These are phyloP conservation scores for Glossosoma conforme DNA, from an alignment of 1,140 invertebrate genomes.

Conservation along the genomic window DNA sequence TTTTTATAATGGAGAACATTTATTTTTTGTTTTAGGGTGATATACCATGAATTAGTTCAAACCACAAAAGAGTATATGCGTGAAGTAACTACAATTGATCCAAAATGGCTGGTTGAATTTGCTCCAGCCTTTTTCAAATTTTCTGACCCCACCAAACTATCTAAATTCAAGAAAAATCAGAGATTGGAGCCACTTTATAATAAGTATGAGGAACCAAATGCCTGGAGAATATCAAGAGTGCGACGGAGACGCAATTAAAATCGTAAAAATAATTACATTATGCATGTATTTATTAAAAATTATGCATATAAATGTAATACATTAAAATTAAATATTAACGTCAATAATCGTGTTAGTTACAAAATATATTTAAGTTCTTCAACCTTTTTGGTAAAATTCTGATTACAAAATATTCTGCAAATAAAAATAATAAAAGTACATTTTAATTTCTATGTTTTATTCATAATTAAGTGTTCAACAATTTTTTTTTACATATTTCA, in stretches of 20 bases:
- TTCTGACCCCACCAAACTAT: constrained; percentile 97
- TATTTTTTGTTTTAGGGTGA: constrained; percentile 64
- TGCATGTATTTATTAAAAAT: too few relatives aligned
- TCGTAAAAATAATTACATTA: not conserved
- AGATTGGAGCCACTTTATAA: constrained; percentile 96
- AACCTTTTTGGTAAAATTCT: not conserved
- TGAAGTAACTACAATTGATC: constrained; percentile 97
- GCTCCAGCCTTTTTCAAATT: constrained; percentile 99
- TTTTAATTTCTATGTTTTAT: too few relatives aligned
- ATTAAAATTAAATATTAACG: too few relatives aligned
- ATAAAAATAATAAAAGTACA: not conserved
- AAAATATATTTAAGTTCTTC: not conserved
- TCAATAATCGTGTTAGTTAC: too few relatives aligned
- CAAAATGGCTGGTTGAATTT: constrained; percentile 99
- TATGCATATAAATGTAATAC: too few relatives aligned
- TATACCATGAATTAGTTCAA: constrained; percentile 97
- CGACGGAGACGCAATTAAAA: constrained; percentile 80
- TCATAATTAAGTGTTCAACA: too few relatives aligned
- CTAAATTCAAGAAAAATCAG: constrained; percentile 99
- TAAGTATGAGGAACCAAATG: constrained; percentile 99
- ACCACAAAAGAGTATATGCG: constrained; percentile 99
- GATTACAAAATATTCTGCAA: not conserved
- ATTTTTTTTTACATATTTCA: too few relatives aligned
- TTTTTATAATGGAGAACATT: constrained; percentile 4
- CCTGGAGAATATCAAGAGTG: constrained; percentile 97